Evolutionary conservation across 2,113 vertebrate genomes (phyloP), one percentile per base, ranked within the genome.

Genomic region (Corythornis madagascariensis): DNA sequence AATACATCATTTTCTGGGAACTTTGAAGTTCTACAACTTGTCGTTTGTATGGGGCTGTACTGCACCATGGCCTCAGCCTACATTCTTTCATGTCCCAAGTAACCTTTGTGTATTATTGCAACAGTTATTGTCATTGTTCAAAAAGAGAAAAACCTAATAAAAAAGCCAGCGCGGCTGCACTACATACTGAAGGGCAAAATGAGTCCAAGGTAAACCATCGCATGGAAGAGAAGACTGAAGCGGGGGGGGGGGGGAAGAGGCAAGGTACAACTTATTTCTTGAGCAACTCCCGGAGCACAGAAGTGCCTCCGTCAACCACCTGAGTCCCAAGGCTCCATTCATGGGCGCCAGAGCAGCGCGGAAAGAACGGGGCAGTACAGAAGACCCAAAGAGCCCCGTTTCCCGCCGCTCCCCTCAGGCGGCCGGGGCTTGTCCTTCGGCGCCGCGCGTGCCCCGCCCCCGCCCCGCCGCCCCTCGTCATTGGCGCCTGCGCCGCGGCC

Each of bases 171-270:
- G 14, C 28, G 48, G 38, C 28, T 42, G 17, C 72, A 15, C 13
- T 52, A 35, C n/a, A 7, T 13, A 2, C 0, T 33, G 6, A 7
- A 7, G 22, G 3, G 7, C 4, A 1, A 29, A 60, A 42, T 2
- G 12, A 5, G n/a, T n/a, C n/a, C 50, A 40, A 7, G 0, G 17
- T n/a, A 2, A 69, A 20, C 11, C 29, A 16, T 1, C 6, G 13
- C 45, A 57, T 4, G 55, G 55, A n/a, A 56, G 28, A 31, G 28
- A 56, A 29, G 48, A 50, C 48, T 24, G 47, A 52, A 25, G 55
- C 35, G 29, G 33, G 24, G 13, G 12, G 4, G 12, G 13, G 42
- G 13, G 10, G 13, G 10, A 8, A 61, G 18, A 48, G 14, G 26
- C 11, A n/a, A 65, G 5, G n/a, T 7, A 12, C 13, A 28, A 42